phyloP scores from a whole-genome alignment of 2,113 vertebrate species.

The Boleophthalmus pectinirostris region DNA sequence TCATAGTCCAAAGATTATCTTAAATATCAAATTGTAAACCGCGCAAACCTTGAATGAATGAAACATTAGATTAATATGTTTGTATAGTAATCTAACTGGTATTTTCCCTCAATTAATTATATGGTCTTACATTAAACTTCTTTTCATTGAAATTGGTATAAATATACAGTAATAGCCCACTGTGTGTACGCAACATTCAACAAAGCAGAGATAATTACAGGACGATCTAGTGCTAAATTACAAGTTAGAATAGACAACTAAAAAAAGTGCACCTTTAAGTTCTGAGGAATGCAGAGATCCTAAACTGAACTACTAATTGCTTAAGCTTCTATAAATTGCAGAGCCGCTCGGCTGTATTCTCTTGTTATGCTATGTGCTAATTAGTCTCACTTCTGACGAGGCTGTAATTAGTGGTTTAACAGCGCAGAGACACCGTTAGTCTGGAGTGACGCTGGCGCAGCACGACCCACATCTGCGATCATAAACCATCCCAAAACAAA shows the following conservation, averaged over 20 bases:
- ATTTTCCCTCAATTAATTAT: too few relatives aligned
- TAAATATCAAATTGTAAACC: too few relatives aligned
- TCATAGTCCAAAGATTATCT: too few relatives aligned
- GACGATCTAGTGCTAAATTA: not conserved
- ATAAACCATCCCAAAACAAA: slow-evolving; percentile 58
- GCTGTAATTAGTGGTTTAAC: slow-evolving; percentile 51
- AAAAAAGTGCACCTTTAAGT: slow-evolving; percentile 8
- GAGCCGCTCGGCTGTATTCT: slow-evolving; percentile 35
- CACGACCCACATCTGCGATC: slow-evolving; percentile 45
- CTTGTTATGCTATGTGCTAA: slow-evolving; percentile 43
- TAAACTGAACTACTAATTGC: slow-evolving; percentile 8
- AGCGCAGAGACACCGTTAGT: slow-evolving; percentile 46
- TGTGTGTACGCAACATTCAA: slow-evolving; percentile 24
- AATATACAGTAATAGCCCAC: not conserved
- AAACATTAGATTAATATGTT: too few relatives aligned
- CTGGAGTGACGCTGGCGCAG: slow-evolving; percentile 32
- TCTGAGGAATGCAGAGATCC: not conserved
- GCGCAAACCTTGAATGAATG: too few relatives aligned
- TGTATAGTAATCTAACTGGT: too few relatives aligned
- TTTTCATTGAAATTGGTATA: not conserved
- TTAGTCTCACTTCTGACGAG: slow-evolving; percentile 48
- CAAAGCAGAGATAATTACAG: slow-evolving; percentile 7
- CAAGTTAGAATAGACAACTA: not conserved
- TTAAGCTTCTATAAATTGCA: slow-evolving; percentile 15
- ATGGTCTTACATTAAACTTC: too few relatives aligned